Percentiles rank a stretch among this genome's conserved stretches.
phyloP scores from a whole-genome alignment of 2,113 vertebrate genomes.

The Cyprinodon tularosa region DNA sequence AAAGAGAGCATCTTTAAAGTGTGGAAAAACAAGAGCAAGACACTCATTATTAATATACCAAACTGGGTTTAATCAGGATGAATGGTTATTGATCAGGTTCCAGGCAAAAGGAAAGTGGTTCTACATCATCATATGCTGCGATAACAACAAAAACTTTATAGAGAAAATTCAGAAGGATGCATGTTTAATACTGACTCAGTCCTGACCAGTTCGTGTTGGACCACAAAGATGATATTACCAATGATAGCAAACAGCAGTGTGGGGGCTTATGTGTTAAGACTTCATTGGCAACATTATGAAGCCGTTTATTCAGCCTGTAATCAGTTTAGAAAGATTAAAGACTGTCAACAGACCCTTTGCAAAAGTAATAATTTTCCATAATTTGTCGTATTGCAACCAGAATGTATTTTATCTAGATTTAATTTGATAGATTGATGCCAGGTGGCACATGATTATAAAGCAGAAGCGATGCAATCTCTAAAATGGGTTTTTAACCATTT shows the following conservation, averaged over 20 bases:
- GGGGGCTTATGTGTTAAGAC: constrained; percentile 41
- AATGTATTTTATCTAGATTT: neutral
- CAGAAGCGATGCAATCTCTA: neutral
- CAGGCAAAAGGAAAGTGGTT: neutral
- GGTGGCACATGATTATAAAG: neutral
- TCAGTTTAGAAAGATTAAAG: constrained; percentile 43
- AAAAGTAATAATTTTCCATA: no score
- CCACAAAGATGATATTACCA: constrained; percentile 47
- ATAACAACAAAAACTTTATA: neutral
- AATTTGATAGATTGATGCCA: neutral
- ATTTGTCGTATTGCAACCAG: neutral
- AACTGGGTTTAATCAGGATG: constrained; percentile 39
- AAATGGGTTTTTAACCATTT: neutral
- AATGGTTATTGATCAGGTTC: constrained; percentile 10
- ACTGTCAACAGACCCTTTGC: neutral
- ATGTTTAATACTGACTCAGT: neutral
- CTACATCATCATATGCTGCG: neutral
- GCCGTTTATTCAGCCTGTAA: constrained; percentile 20
- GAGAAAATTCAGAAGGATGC: neutral
- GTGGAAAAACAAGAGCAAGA: constrained; percentile 47
- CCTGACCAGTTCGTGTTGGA: constrained; percentile 35
- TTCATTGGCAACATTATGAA: constrained; percentile 48
- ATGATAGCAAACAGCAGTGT: constrained; percentile 59
- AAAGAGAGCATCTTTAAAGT: constrained; percentile 30
- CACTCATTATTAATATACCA: constrained; percentile 57